Base-by-base conservation (phyloP, 2,888 invertebrate genomes). In the Epicampocera succincta region DNA sequence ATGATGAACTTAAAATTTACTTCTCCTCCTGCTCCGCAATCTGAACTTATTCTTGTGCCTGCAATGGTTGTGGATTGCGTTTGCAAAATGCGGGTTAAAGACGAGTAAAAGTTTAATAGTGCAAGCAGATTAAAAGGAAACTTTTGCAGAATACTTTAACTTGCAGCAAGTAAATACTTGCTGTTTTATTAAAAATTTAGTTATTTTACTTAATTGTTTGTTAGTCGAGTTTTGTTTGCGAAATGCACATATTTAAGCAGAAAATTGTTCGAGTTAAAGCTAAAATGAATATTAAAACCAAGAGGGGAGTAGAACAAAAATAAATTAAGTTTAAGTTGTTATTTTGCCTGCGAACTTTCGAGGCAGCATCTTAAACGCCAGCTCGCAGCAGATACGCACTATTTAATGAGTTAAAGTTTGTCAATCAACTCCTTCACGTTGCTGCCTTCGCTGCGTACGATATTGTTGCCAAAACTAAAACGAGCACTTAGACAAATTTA, bases 111-210 rank as follows among this genome's bases (percentile, higher is more conserved):
- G n/a, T 29, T 52, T 52, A n/a, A n/a, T 33, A 29, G 29, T n/a
- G n/a, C 52, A 52, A 52, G 29, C 29, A 21, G 52, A 52, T 52
- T 52, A 52, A 52, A 29, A 44, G 2, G 15, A 44, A 52, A 29
- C n/a, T 29, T 52, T 13, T 52, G 15, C n/a, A n/a, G 15, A 29
- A 29, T 29, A 29, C n/a, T 52, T 52, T 9, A 15, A 29, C 52
- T 29, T 29, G n/a, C 25, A 17, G 8, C 25, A n/a, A 29, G 52
- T 52, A 52, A 29, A 52, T n/a, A 52, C n/a, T 33, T 52, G 52
- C 12, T 52, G n/a, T 52, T 52, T n/a, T n/a, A 52, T 29, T 52
- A 52, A 52, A n/a, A 52, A 25, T 29, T 29, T n/a, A 52, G 52
- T 52, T 52, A 29, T 29, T 52, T 13, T 29, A 29, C 52, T 2